Evolutionary conservation across 1,140 invertebrate species (phyloP), one percentile per base, ranked within the genome.

Genomic region (Drosophila mayri): DNA sequence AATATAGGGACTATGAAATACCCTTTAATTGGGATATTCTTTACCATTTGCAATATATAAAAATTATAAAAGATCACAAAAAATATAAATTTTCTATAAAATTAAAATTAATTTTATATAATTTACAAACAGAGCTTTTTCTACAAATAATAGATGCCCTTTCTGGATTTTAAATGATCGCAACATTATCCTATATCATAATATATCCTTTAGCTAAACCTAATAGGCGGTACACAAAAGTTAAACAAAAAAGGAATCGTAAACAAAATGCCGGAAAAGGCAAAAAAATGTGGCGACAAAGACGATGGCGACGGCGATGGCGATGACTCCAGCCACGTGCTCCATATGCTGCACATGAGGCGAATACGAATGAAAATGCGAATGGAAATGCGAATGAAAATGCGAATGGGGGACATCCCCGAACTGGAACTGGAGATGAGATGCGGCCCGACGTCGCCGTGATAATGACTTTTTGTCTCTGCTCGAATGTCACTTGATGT

Each of bases 201-300:
- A n/a, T n/a, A n/a, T 57, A 47, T 41, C 38, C 20, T 4, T 11
- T 12, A 32, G 2, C 6, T 30, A 7, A 7, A 40, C 50, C 4
- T 54, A 46, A 40, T 41, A 59, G 41, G 37, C 43, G 38, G 43
- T 44, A 28, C 10, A 16, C 18, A n/a, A n/a, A 49, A 30, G 10
- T 50, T 40, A 41, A 57, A 70, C 70, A 87, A 62, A 65, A 52
- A 58, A 49, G 73, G 65, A 88, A 88, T 84, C 74, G 85, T 90
- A 88, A 88, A 85, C 84, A 88, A 88, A 88, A 88, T 90, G 85
- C 85, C 85, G 85, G 85, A 88, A 90, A 88, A 90, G 85, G 85
- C 80, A 76, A 76, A 86, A 70, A 79, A 88, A 85, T 67, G 88
- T 87, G 79, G 83, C 82, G 75, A 82, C 78, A 79, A 76, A 55